phyloP scores from a whole-genome alignment of 2,888 invertebrate species.

The Scaptodrosophila latifasciaeformis region DNA sequence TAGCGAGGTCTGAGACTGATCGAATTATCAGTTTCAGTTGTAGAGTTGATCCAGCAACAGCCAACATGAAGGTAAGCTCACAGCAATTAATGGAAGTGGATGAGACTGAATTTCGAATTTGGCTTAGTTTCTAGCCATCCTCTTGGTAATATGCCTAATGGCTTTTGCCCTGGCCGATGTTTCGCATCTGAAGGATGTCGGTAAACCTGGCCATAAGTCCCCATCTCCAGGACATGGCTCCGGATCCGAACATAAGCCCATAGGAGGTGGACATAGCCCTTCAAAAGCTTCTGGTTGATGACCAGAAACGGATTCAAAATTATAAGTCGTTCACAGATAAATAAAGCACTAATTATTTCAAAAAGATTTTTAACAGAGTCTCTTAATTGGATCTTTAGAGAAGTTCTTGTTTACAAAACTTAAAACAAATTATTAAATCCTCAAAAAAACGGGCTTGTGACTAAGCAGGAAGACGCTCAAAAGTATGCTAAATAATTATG shows the following conservation, averaged over 20 bases:
- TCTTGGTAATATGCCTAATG: slow-evolving; percentile 19
- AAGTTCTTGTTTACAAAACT: slow-evolving; percentile 1
- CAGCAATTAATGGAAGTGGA: not conserved
- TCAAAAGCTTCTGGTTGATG: too few relatives aligned
- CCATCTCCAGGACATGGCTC: not conserved
- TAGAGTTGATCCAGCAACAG: too few relatives aligned
- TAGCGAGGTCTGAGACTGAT: too few relatives aligned
- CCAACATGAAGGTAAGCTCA: slow-evolving; percentile 1
- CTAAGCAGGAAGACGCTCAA: slow-evolving; percentile 2
- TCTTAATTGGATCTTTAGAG: too few relatives aligned
- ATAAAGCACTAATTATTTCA: too few relatives aligned
- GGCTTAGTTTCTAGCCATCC: slow-evolving; percentile 11
- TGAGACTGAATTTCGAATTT: not conserved
- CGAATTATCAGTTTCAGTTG: too few relatives aligned
- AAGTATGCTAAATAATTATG: not conserved
- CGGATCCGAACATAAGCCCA: not conserved
- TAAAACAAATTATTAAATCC: slow-evolving; percentile 11
- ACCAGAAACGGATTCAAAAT: too few relatives aligned
- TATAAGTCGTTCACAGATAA: too few relatives aligned
- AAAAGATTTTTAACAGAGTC: too few relatives aligned
- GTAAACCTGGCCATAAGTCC: not conserved
- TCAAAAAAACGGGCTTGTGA: slow-evolving; percentile 3
- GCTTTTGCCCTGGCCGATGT: slow-evolving; percentile 29
- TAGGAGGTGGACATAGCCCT: not conserved
- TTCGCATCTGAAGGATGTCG: slow-evolving; percentile 15